These are phyloP conservation scores for Taxidea taxus DNA, from an alignment of 2,113 vertebrate species.

Conservation along the genomic window DNA sequence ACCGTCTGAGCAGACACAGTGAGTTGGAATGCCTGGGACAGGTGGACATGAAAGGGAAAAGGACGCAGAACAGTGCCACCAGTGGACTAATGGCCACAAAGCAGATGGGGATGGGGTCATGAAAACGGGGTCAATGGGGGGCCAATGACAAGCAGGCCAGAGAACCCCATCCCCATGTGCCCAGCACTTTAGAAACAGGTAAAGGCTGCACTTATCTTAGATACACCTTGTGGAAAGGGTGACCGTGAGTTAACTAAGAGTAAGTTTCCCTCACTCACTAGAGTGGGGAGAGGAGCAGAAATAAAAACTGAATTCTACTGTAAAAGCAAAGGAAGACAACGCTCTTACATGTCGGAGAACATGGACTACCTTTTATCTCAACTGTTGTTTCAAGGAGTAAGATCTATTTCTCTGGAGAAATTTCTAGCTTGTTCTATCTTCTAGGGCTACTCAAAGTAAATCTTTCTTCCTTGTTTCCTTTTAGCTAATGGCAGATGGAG, in stretches of 20 bases:
- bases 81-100: background rate
- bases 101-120: rapidly evolving
- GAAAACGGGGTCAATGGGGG: no score
- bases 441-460: background rate
- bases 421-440: background rate
- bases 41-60: rapidly evolving
- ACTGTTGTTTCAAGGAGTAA: background rate
- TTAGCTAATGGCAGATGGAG: background rate
- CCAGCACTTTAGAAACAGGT: background rate
- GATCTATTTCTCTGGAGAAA: background rate
- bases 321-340: background rate
- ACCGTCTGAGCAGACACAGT: no score
- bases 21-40: background rate
- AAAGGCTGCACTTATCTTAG: rapidly evolving
- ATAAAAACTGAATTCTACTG: background rate
- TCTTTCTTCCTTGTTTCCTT: background rate
- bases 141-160: background rate
- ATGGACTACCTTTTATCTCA: background rate
- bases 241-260: background rate
- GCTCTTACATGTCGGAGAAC: background rate
- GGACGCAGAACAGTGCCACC: background rate
- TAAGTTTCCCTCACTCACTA: background rate
- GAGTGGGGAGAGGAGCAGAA: no score
- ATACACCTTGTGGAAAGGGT: no score
- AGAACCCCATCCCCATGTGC: no score